Evolutionary conservation across 2,888 invertebrate species (phyloP).

Genomic region (Amorpha juglandis): DNA sequence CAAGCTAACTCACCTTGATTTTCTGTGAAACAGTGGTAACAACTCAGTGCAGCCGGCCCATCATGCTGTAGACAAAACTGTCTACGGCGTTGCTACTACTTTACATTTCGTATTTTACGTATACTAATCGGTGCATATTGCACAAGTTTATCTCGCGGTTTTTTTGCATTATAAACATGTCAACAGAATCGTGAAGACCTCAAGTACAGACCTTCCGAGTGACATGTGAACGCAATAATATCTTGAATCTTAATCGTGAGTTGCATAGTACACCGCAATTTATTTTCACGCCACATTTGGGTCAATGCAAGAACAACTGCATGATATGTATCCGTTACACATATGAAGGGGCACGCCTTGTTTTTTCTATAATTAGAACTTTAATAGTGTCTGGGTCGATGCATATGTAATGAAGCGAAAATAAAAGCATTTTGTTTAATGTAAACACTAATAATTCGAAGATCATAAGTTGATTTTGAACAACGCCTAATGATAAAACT

Average conservation of each 20-base stretch:
- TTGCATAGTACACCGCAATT: conserved; percentile 43
- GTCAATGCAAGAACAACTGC: conserved; percentile 69
- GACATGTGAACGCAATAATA: conserved; percentile 20
- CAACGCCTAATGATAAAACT: too few species aligned
- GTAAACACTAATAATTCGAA: too few species aligned
- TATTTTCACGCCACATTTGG: conserved; percentile 75
- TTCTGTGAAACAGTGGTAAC: too few species aligned
- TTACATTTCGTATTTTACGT: too few species aligned
- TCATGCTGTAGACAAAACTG: too few species aligned
- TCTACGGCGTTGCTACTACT: too few species aligned
- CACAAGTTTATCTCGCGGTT: neutral
- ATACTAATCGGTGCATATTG: neutral
- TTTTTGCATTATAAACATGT: neutral
- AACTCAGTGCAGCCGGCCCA: too few species aligned
- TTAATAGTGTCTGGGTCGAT: conserved; percentile 54
- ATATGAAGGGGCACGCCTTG: conserved; percentile 63
- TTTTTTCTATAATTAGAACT: conserved; percentile 64
- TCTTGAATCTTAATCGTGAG: conserved; percentile 27
- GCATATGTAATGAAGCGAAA: conserved; percentile 33
- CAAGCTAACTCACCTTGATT: too few species aligned
- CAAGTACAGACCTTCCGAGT: conserved; percentile 19
- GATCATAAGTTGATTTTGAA: too few species aligned
- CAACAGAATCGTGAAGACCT: conserved; percentile 12
- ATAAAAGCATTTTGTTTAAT: conserved; percentile 29
- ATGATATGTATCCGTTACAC: conserved; percentile 49